Evolutionary conservation across 1,140 invertebrate species (phyloP).

Genomic region (Diabrotica undecimpunctata): DNA sequence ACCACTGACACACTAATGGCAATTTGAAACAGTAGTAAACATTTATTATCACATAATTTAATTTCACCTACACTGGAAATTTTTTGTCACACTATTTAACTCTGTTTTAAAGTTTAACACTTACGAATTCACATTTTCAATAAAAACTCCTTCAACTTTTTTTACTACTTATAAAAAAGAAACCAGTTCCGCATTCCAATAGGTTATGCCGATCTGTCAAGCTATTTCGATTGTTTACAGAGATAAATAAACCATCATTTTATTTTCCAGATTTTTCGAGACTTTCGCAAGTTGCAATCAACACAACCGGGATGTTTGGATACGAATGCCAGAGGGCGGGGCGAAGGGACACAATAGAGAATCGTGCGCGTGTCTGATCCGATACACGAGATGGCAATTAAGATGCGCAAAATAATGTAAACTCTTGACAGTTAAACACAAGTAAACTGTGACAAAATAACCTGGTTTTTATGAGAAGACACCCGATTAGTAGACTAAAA

Average conservation of each 20-base stretch:
- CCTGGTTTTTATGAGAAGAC: no score
- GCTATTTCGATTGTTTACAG: background rate
- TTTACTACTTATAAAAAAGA: no score
- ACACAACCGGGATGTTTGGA: constrained; percentile 23
- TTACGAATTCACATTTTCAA: no score
- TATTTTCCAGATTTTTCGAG: background rate
- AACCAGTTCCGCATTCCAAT: background rate
- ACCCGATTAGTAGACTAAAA: background rate
- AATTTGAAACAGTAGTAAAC: no score
- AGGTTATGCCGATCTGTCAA: background rate
- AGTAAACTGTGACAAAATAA: background rate
- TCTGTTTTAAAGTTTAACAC: no score
- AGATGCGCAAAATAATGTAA: constrained; percentile 33
- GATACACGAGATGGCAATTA: constrained; percentile 29
- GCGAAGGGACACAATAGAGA: constrained; percentile 20
- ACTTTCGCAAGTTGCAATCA: background rate
- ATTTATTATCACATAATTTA: no score
- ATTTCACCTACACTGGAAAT: no score
- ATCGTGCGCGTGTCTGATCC: constrained; percentile 25
- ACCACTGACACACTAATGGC: no score
- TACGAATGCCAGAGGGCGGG: constrained; percentile 28
- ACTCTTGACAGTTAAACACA: background rate
- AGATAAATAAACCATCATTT: background rate
- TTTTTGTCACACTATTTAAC: no score
- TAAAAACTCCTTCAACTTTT: no score